These are phyloP conservation scores for Parus major DNA, from an alignment of 2,113 vertebrate species.

Conservation along the genomic window DNA sequence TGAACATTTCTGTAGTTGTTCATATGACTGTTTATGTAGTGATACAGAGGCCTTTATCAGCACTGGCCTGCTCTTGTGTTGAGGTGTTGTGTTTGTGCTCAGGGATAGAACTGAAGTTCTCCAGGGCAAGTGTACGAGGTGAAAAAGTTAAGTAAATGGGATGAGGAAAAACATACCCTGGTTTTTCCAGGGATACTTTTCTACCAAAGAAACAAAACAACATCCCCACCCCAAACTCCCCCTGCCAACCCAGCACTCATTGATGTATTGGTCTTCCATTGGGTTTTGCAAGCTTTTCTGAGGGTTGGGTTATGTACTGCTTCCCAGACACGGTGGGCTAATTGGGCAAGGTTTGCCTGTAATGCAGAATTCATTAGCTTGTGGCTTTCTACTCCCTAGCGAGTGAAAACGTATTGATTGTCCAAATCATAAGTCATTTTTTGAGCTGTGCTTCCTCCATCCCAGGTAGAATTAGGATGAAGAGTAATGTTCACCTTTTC, in stretches of 20 bases:
- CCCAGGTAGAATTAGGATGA: background rate
- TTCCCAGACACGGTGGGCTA: fast-evolving
- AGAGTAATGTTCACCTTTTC: background rate
- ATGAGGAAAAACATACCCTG: background rate
- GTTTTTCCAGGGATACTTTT: background rate
- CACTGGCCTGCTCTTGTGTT: background rate
- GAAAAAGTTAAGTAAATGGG: background rate
- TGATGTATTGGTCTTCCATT: background rate
- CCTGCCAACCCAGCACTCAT: background rate
- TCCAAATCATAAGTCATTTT: background rate
- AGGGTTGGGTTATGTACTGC: fast-evolving
- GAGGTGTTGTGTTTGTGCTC: background rate
- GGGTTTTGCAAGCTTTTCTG: background rate
- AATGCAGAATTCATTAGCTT: background rate
- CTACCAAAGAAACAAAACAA: background rate
- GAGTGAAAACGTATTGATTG: background rate
- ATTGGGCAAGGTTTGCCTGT: background rate
- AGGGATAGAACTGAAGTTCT: background rate
- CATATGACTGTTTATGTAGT: background rate
- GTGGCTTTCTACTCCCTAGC: background rate
- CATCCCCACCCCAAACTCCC: too few species aligned
- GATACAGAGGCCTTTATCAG: background rate
- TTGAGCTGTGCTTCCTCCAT: background rate
- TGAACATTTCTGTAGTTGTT: background rate
- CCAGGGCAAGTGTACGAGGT: background rate